Conservation (phyloP, 2,888 invertebrate species). For the Leucophenga montana region DNA sequence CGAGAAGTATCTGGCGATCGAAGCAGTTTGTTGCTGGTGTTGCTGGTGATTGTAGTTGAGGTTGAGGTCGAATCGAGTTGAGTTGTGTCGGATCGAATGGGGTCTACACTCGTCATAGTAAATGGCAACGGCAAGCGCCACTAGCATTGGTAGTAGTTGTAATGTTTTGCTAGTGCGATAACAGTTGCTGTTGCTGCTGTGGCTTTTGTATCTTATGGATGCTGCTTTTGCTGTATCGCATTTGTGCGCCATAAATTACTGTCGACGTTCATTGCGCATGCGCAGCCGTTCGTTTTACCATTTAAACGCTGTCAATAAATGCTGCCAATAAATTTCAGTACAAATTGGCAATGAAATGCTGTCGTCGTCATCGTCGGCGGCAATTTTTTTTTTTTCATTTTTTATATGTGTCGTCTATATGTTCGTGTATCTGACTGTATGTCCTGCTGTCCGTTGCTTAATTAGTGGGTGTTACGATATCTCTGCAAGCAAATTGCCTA, state of each 20-base stretch:
- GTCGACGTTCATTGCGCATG: slow-evolving; percentile 23
- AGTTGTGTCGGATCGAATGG: no score
- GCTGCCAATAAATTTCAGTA: slow-evolving; percentile 21
- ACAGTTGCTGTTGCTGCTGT: slow-evolving; percentile 15
- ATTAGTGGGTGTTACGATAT: slow-evolving; percentile 22
- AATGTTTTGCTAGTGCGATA: not conserved
- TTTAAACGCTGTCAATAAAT: slow-evolving; percentile 21
- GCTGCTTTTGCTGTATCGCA: slow-evolving; percentile 4
- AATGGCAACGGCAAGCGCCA: slow-evolving; percentile 10
- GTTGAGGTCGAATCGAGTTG: no score
- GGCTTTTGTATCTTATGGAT: not conserved
- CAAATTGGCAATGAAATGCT: slow-evolving; percentile 21
- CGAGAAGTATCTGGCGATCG: no score
- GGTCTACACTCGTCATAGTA: not conserved
- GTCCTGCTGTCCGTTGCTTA: not conserved
- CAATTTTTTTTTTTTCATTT: no score
- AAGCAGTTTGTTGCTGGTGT: no score
- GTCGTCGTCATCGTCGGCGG: not conserved
- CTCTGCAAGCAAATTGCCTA: not conserved
- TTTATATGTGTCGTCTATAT: no score
- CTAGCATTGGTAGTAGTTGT: not conserved
- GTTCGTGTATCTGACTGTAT: no score
- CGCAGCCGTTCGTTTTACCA: slow-evolving; percentile 6
- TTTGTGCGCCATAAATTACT: slow-evolving; percentile 14
- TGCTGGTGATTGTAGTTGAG: not conserved